Percentiles rank a stretch among this genome's conserved stretches.
Evolutionary conservation across 1,140 invertebrate genomes (phyloP).

Genomic region (Papilio helenus): DNA sequence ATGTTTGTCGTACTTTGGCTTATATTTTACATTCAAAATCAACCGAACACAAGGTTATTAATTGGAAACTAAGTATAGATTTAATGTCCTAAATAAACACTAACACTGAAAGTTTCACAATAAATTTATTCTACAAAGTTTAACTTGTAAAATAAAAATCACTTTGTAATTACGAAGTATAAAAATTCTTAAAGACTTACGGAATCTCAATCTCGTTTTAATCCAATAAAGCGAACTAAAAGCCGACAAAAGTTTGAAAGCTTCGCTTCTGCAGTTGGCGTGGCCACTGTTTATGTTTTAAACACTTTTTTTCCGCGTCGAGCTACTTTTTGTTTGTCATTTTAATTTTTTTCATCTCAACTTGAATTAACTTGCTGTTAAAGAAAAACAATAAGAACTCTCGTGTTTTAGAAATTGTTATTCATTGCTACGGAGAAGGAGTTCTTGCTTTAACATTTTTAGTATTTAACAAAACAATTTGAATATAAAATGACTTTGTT

Average conservation of each 20-base stretch:
- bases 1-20: neutral
- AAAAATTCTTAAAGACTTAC: neutral
- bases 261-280: slow-evolving; percentile 6
- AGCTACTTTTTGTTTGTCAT: slow-evolving; percentile 13
- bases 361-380: neutral
- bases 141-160: neutral
- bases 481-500: too few species aligned
- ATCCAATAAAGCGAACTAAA: slow-evolving; percentile 14
- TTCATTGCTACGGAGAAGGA: neutral
- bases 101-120: too few species aligned
- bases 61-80: too few species aligned
- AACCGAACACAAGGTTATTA: too few species aligned
- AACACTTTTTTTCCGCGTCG: neutral
- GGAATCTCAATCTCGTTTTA: neutral
- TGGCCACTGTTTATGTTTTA: slow-evolving; percentile 13
- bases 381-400: neutral
- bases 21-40: too few species aligned
- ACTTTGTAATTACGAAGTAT: neutral
- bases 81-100: too few species aligned
- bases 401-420: neutral
- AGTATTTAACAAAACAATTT: too few species aligned
- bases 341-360: slow-evolving; percentile 11
- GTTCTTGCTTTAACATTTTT: neutral
- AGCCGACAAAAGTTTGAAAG: neutral
- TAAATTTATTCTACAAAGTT: neutral